Evolutionary conservation across 2,797 vertebrate genomes (phyloP), one percentile per base, ranked within the genome.

Genomic region (Podarcis siculus): DNA sequence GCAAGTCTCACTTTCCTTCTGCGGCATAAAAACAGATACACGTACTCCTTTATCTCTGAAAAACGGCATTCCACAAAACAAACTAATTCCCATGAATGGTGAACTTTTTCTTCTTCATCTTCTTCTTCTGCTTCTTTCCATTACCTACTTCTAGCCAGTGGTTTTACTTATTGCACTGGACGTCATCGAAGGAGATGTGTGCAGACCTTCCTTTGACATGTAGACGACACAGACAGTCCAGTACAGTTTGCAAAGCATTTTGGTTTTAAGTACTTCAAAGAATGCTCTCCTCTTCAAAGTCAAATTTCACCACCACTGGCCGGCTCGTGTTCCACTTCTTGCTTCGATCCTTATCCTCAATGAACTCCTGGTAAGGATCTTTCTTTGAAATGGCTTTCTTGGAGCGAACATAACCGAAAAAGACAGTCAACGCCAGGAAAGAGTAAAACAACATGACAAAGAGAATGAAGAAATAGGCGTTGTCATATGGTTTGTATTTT

Each of bases 401-500:
- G 32, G 95, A 96, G 93, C 96, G 95, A 80, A 96, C 95, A 90
- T 98, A 97, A 96, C 98, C 98, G 94, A 96, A 98, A 92, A 99
- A 98, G 95, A 99, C 97, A 88, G 97, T 96, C 92, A 97, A 95
- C 35, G 97, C 98, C 89, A 98, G 95, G 94, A 98, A 97, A 93
- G 97, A 97, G 95, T 98, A 98, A 97, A 99, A 98, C 87, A 98
- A 94, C 97, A 98, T 98, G 93, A 99, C 98, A 94, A 99, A 98
- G 90, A 98, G 95, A 95, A 97, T 96, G 95, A 98, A 99, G 95
- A 98, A 98, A 96, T 98, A 98, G 91, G 97, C 97, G 3, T 98
- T 98, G 97, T 98, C 98, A 91, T 98, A 98, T 89, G 97, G 96
- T 94, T 97, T 97, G 91, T 95, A 96, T 97, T 97, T 97, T 86